Conservation (phyloP, 2,113 vertebrate species). For the Eira barbara region DNA sequence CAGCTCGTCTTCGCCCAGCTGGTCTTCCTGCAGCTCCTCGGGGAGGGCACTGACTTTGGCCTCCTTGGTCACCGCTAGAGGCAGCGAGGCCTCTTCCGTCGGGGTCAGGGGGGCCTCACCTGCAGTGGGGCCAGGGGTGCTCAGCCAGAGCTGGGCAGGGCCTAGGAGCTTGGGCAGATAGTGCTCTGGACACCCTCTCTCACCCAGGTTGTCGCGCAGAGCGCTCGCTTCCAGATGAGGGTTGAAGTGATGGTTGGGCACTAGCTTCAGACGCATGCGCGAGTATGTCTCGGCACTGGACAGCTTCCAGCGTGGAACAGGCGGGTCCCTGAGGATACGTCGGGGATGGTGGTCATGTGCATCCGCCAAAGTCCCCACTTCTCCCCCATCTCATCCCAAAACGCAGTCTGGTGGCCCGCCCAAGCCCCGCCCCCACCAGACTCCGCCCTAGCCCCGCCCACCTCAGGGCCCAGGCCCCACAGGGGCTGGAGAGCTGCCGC, state of each 20-base stretch:
- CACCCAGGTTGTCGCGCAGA: constrained; percentile 96
- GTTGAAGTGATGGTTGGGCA: constrained; percentile 94
- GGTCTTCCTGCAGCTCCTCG: constrained; percentile 92
- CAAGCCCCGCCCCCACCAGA: rapidly evolving
- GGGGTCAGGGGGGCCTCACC: constrained; percentile 89
- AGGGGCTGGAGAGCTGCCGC: constrained; percentile 89
- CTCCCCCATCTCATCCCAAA: too few relatives aligned
- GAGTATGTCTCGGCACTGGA: constrained; percentile 95
- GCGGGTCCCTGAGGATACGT: constrained; percentile 81
- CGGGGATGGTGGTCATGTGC: rapidly evolving
- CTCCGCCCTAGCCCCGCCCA: constrained; percentile 45
- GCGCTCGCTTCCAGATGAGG: constrained; percentile 94
- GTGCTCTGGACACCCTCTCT: constrained; percentile 48
- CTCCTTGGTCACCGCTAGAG: constrained; percentile 94
- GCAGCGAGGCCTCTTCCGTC: constrained; percentile 84
- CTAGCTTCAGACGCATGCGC: constrained; percentile 95
- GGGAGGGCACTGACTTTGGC: constrained; percentile 95
- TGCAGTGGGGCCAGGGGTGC: constrained; percentile 50
- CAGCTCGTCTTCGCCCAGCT: constrained; percentile 93
- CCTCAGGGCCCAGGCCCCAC: constrained; percentile 93
- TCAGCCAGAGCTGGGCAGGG: background rate
- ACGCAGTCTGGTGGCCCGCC: too few relatives aligned
- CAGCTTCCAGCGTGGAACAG: constrained; percentile 89
- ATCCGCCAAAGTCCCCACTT: background rate
- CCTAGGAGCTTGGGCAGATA: rapidly evolving